These are phyloP conservation scores for Lepus timidus DNA, from an alignment of 2,113 vertebrate species.

Conservation along the genomic window DNA sequence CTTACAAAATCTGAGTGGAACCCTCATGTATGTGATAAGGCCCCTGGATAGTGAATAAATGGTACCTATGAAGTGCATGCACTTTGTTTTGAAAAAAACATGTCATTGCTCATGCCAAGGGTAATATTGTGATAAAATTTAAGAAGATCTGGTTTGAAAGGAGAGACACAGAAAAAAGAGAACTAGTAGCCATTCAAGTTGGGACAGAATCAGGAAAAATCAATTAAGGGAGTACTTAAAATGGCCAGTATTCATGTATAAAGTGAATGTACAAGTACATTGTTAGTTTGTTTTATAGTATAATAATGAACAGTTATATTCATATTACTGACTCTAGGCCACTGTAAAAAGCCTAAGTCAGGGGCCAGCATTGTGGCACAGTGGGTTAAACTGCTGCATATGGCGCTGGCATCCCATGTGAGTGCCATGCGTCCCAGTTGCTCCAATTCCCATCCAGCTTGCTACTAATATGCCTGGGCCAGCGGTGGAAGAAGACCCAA, in stretches of 20 bases:
- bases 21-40: neutral
- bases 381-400: no score
- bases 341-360: neutral
- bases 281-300: no score
- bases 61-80: neutral
- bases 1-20: neutral
- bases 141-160: neutral
- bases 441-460: no score
- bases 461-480: no score
- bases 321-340: neutral
- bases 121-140: neutral
- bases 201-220: neutral
- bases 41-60: slow-evolving; percentile 4
- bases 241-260: neutral
- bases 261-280: no score
- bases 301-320: neutral
- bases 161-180: neutral
- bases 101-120: neutral
- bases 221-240: neutral
- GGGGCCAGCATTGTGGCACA: no score
- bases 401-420: no score
- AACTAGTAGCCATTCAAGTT: neutral
- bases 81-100: slow-evolving; percentile 6
- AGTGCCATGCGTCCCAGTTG: no score
- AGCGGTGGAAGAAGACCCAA: no score